A percentile compares a stretch with the other conserved stretches of the same genome.
Evolutionary conservation across 2,888 invertebrate species (phyloP).

Genomic region (Prosopocoilus inquinatus): DNA sequence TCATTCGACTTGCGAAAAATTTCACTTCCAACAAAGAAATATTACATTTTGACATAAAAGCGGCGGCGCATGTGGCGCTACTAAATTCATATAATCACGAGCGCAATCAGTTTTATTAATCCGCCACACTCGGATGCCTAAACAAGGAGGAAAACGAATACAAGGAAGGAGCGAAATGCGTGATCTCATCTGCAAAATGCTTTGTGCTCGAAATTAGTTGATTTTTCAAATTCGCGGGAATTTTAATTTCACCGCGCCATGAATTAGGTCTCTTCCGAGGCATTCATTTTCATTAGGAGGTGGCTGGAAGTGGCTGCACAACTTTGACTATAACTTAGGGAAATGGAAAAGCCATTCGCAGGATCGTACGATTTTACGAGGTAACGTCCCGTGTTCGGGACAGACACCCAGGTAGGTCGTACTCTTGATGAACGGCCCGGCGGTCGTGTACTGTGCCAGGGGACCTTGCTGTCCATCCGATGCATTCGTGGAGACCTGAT

Average conservation of each 20-base stretch:
- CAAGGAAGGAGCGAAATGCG: too few species aligned
- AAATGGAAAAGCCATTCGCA: too few species aligned
- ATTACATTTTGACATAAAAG: conserved; percentile 6
- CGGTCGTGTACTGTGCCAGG: conserved; percentile 1
- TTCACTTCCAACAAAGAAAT: conserved; percentile 7
- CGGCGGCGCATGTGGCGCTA: conserved; percentile 11
- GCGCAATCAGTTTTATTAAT: conserved; percentile 10
- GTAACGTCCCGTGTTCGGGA: too few species aligned
- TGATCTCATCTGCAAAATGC: too few species aligned
- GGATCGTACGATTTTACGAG: too few species aligned
- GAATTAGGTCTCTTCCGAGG: conserved; percentile 12
- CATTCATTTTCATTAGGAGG: conserved; percentile 31
- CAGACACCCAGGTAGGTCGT: too few species aligned
- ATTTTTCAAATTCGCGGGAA: too few species aligned
- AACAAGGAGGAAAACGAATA: too few species aligned
- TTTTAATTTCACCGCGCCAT: too few species aligned
- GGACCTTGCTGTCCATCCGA: conserved; percentile 15
- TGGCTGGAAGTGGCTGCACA: conserved; percentile 26
- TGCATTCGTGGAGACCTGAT: conserved; percentile 12
- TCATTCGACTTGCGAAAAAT: conserved; percentile 20
- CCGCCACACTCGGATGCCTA: not conserved
- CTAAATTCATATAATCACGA: conserved; percentile 6
- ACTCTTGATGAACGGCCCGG: too few species aligned
- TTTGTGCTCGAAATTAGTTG: too few species aligned
- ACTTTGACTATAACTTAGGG: conserved; percentile 25